These are phyloP conservation scores for Oryctolagus cuniculus DNA, from an alignment of 2,113 vertebrate species.

Conservation along the genomic window DNA sequence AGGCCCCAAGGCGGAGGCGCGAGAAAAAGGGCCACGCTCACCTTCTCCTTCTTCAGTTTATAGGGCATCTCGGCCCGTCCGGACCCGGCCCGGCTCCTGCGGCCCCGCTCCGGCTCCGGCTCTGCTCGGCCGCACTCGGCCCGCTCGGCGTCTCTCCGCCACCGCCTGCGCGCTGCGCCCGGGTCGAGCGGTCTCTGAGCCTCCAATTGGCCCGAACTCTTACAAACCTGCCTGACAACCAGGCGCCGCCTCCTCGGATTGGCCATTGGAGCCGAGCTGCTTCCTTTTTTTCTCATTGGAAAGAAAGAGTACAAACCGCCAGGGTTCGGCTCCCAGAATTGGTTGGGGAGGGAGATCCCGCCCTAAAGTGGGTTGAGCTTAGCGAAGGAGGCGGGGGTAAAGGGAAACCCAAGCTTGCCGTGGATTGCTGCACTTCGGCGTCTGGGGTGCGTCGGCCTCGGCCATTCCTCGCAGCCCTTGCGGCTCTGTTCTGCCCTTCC, in stretches of 20 bases:
- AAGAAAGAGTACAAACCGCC: constrained; percentile 83
- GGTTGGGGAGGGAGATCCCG: constrained; percentile 72
- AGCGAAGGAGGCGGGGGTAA: constrained; percentile 62
- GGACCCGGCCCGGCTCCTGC: constrained; percentile 78
- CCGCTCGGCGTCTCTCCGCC: constrained; percentile 82
- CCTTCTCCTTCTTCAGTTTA: constrained; percentile 88
- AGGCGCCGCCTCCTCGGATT: constrained; percentile 72
- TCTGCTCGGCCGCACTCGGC: constrained; percentile 83
- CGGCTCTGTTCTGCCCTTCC: background rate
- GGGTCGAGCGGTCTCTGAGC: constrained; percentile 70
- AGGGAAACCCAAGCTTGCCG: constrained; percentile 46
- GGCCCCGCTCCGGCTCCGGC: constrained; percentile 84
- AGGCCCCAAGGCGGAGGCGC: constrained; percentile 57
- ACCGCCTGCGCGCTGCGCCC: constrained; percentile 82
- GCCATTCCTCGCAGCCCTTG: background rate
- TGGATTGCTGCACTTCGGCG: background rate
- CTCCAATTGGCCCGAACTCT: constrained; percentile 74
- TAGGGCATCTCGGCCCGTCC: constrained; percentile 85
- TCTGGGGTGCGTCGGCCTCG: background rate
- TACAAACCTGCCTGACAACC: constrained; percentile 80
- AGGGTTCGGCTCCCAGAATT: constrained; percentile 74
- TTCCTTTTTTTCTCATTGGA: constrained; percentile 86
- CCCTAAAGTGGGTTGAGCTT: constrained; percentile 75
- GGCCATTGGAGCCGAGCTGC: constrained; percentile 67
- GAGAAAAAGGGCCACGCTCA: constrained; percentile 71